Base-by-base conservation (phyloP, 2,797 vertebrate genomes). In the Sebastes ruberrimus region DNA sequence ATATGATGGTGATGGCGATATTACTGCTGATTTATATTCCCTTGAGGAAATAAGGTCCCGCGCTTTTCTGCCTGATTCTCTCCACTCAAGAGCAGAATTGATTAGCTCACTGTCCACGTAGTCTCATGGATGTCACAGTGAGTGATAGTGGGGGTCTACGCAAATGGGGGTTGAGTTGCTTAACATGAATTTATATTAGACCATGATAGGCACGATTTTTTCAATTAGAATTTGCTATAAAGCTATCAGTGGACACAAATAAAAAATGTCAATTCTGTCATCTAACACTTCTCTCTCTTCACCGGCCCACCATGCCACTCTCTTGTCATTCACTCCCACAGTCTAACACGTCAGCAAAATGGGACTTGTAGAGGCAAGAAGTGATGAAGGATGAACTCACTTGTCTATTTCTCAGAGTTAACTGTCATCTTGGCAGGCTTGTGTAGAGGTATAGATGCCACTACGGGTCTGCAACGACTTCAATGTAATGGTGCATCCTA, bases 271-370 rank as follows among this genome's bases (percentile, higher is more conserved):
- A 49, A 25, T 73, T 71, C 42, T 73, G 23, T 69, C 65, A 68
- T 52, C 59, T 70, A 23, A 68, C 18, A 62, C 22, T 18, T 86
- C 32, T 35, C n/a, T 33, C 27, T 59, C 30, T 28, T 18, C 30
- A 8, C 14, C 25, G 4, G 53, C 18, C 57, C 64, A 59, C 9
- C 33, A 18, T 38, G 61, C 74, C 57, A 62, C 65, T 74, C 74
- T 76, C 13, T 25, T 75, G n/a, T 76, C 70, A 49, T 82, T 68
- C 33, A 38, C 62, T 67, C 74, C 75, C n/a, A 62, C 73, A 72
- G 59, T 75, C 78, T 84, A 20, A 81, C 75, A 62, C 6, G 10
- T 83, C 85, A 80, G 74, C 71, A 53, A 70, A 84, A 81, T 64
- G n/a, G 28, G 28, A 71, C 57, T 56, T 55, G 14, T n/a, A 33